Conservation (phyloP, 2,113 vertebrate species). For the Martes martes region DNA sequence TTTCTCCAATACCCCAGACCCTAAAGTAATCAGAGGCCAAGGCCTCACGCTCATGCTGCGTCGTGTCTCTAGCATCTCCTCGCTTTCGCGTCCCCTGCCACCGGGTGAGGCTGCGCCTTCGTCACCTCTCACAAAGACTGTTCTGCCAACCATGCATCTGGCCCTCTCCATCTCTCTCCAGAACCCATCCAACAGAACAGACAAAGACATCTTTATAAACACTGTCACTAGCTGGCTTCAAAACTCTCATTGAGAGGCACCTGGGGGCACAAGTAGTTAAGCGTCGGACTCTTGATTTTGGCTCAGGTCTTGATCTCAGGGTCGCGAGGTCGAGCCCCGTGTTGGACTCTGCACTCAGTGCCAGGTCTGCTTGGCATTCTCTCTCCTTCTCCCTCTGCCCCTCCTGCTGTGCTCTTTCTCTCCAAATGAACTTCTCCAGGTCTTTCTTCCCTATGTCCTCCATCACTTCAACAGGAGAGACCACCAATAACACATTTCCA, state of each 20-base stretch:
- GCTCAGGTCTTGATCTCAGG: neutral
- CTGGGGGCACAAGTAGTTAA: neutral
- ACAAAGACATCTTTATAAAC: neutral
- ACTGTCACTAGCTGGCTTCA: neutral
- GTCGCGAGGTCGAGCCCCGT: neutral
- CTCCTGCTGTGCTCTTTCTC: neutral
- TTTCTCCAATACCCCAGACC: neutral
- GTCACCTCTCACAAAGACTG: neutral
- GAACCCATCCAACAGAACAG: neutral
- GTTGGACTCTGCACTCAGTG: neutral
- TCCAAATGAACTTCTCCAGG: neutral
- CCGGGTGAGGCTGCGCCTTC: neutral
- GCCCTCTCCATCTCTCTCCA: neutral
- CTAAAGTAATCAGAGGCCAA: neutral
- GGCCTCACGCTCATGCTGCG: neutral
- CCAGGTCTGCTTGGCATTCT: neutral
- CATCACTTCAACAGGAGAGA: neutral
- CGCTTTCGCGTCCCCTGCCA: neutral
- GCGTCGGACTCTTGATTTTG: neutral
- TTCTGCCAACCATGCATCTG: neutral
- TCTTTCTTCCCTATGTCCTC: neutral
- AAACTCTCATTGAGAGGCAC: neutral
- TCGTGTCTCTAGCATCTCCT: neutral
- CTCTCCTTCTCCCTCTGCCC: neutral
- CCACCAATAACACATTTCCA: neutral